Evolutionary conservation across 1,140 invertebrate genomes (phyloP), one percentile per base, ranked within the genome.

Genomic region (Papilio polytes): DNA sequence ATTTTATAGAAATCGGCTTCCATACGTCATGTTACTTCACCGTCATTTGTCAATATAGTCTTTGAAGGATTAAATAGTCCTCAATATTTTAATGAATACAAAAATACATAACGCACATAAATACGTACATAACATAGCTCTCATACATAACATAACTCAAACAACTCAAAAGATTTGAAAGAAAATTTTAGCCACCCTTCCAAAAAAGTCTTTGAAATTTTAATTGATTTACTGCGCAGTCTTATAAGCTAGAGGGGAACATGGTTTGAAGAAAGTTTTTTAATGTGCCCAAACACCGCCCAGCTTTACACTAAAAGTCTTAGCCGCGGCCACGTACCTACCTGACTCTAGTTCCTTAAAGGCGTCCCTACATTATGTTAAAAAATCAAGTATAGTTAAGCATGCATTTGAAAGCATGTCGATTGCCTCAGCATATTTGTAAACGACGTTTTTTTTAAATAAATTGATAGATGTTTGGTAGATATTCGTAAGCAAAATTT

Each of bases 161-260:
- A 18, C 48, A 56, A n/a, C 12, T 31, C 22, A 3, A 12, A 31
- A 66, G 13, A 13, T 26, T 63, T 12, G 10, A 63, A 26, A 63
- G 13, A 31, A 70, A 31, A 70, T 70, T 70, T 63, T 4, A 51
- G 53, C 18, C 53, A 70, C 4, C 63, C 12, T 4, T 15, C 3
- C 20, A 80, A 80, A 82, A 80, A 78, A 85, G 81, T 80, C 84
- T 90, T 84, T 85, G 83, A 84, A 88, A 84, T 88, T 92, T 89
- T 89, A 91, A 91, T 92, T 92, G 88, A 90, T 90, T 87, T 90
- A 89, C 84, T 77, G 85, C 81, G 12, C 9, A 48, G n/a, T 46
- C 46, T 53, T 48, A 13, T 53, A 20, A 20, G 44, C 20, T 48
- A 74, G 3, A 22, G 74, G 73, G 46, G 46, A 53, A 51, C 46